A percentile compares a stretch with the other conserved stretches of the same genome.
Conservation (phyloP, 2,888 invertebrate species). For the Azorinus chamasolen region DNA sequence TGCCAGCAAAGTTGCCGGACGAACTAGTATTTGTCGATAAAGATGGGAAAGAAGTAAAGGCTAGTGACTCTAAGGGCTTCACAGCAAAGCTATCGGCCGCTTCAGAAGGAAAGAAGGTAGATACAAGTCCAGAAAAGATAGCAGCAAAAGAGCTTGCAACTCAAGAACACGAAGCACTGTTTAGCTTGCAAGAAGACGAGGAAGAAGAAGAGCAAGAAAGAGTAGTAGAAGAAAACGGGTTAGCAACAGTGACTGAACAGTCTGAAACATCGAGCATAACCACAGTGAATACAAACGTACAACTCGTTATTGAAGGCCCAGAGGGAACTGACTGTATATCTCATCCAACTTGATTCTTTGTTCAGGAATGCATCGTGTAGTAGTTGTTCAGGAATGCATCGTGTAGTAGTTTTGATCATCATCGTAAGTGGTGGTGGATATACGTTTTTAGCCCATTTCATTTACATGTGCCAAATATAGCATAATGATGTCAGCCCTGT, state of each 20-base stretch:
- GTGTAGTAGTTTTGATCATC: too few species aligned
- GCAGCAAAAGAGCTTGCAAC: background rate
- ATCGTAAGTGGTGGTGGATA: too few species aligned
- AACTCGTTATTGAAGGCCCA: too few species aligned
- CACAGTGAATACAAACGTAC: too few species aligned
- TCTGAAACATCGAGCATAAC: background rate
- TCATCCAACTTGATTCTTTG: too few species aligned
- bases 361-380: too few species aligned
- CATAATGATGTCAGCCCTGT: too few species aligned
- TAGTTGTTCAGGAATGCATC: too few species aligned
- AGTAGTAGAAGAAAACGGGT: background rate
- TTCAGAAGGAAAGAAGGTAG: slow-evolving; percentile 15
- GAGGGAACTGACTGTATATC: too few species aligned
- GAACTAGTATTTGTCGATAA: slow-evolving; percentile 67
- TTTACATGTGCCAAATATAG: too few species aligned
- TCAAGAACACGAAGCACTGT: slow-evolving; percentile 1
- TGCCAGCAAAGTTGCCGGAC: slow-evolving; percentile 75
- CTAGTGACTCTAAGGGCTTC: slow-evolving; percentile 47
- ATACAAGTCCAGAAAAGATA: background rate
- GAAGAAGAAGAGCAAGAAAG: slow-evolving; percentile 9
- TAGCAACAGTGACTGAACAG: background rate
- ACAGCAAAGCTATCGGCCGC: slow-evolving; percentile 28
- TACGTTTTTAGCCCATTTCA: too few species aligned
- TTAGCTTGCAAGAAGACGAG: slow-evolving; percentile 20
- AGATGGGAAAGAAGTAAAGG: slow-evolving; percentile 54